phyloP scores from a whole-genome alignment of 2,113 vertebrate genomes.

The Oreochromis niloticus region DNA sequence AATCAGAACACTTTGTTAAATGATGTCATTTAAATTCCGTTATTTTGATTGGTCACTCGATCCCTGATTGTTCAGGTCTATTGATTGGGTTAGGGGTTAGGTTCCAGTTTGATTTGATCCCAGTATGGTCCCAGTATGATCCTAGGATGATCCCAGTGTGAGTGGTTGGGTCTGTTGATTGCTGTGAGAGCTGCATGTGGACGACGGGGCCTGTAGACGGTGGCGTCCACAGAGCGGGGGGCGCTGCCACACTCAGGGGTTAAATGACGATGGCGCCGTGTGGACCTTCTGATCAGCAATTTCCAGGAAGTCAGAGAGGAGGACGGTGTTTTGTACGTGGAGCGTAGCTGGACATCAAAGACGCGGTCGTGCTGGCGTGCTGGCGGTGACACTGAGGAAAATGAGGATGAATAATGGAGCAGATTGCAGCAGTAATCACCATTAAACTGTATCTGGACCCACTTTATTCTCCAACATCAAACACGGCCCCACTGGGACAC shows the following conservation, averaged over 20 bases:
- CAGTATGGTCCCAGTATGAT: neutral
- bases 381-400: neutral
- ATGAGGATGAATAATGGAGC: constrained; percentile 42
- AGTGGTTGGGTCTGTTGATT: neutral
- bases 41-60: neutral
- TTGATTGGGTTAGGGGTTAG: neutral
- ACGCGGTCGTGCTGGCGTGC: neutral
- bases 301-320: neutral
- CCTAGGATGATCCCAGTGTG: neutral
- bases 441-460: constrained; percentile 50
- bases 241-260: neutral
- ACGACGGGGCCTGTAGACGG: neutral
- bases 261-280: neutral
- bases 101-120: neutral
- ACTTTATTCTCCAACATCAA: constrained; percentile 58
- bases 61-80: neutral
- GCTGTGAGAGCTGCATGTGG: neutral
- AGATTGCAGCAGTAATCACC: constrained; percentile 50
- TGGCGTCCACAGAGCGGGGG: neutral
- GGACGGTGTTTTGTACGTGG: neutral
- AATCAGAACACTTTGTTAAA: neutral
- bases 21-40: neutral
- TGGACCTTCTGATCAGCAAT: neutral
- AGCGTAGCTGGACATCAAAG: neutral
- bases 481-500: constrained; percentile 34